phyloP scores from a whole-genome alignment of 2,113 vertebrate genomes.

The Pseudorasbora parva region DNA sequence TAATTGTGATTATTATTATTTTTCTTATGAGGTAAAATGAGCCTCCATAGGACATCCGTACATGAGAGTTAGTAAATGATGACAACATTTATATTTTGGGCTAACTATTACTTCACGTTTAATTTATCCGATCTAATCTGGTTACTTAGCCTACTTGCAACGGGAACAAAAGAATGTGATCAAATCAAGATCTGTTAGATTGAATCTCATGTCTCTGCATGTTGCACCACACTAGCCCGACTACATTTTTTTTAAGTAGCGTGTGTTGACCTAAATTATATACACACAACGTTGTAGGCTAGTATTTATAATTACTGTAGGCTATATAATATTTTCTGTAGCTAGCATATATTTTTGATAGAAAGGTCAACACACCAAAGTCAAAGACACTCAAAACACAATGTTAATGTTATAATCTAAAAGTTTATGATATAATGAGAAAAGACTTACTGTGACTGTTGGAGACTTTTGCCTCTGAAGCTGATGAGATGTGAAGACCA shows the following conservation, averaged over 20 bases:
- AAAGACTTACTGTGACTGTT: background rate
- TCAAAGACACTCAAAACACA: background rate
- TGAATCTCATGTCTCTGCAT: background rate
- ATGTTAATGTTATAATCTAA: background rate
- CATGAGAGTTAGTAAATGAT: background rate
- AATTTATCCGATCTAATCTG: background rate
- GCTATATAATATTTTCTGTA: background rate
- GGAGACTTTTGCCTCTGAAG: background rate
- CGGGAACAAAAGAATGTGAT: background rate
- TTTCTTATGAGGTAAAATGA: background rate
- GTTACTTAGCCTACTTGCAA: background rate
- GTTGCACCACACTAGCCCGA: background rate
- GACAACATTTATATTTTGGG: background rate
- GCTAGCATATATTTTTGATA: background rate
- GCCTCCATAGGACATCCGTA: background rate
- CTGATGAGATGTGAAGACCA: background rate
- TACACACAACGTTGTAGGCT: no score
- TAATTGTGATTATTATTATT: no score
- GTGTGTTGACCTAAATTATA: background rate
- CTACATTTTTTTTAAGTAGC: no score
- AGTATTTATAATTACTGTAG: background rate
- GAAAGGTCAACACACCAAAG: background rate
- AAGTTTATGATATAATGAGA: background rate
- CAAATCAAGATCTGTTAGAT: background rate
- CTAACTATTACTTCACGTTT: no score